Conservation (phyloP, 2,888 invertebrate genomes). For the Vannuccia rotundouncinata region DNA sequence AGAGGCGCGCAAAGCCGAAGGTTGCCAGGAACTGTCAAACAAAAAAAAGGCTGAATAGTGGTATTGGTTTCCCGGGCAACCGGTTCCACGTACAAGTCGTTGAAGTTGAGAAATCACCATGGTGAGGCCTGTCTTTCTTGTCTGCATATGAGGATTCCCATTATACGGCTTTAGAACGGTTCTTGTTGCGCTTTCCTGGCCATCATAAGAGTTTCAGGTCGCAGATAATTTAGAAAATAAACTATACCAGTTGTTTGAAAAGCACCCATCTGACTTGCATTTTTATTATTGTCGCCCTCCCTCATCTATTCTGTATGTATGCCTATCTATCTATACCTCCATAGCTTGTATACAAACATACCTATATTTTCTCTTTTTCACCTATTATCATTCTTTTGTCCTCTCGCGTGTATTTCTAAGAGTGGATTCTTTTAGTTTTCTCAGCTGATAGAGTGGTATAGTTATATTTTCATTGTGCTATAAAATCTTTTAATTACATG, state of each 20-base stretch:
- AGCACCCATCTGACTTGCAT: background rate
- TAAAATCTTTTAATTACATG: no score
- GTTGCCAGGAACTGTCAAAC: conserved; percentile 26
- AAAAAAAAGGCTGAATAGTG: conserved; percentile 16
- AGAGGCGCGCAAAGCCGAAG: background rate
- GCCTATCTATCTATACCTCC: no score
- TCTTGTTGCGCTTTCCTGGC: background rate
- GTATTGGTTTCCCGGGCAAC: conserved; percentile 5
- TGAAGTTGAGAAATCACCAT: conserved; percentile 23
- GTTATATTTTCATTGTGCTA: no score
- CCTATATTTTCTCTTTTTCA: no score
- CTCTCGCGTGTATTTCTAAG: no score
- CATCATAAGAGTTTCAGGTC: background rate
- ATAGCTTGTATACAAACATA: no score
- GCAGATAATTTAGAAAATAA: no score
- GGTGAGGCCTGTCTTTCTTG: background rate
- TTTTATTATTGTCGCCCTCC: background rate
- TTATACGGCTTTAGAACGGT: background rate
- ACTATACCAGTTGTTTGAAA: background rate
- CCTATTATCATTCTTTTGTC: no score
- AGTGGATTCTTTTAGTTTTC: no score
- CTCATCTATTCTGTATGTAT: no score
- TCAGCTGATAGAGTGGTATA: no score
- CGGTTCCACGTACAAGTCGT: background rate
- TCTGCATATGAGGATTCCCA: background rate